These are phyloP conservation scores for Adela reaumurella DNA, from an alignment of 2,888 invertebrate species.

Conservation along the genomic window DNA sequence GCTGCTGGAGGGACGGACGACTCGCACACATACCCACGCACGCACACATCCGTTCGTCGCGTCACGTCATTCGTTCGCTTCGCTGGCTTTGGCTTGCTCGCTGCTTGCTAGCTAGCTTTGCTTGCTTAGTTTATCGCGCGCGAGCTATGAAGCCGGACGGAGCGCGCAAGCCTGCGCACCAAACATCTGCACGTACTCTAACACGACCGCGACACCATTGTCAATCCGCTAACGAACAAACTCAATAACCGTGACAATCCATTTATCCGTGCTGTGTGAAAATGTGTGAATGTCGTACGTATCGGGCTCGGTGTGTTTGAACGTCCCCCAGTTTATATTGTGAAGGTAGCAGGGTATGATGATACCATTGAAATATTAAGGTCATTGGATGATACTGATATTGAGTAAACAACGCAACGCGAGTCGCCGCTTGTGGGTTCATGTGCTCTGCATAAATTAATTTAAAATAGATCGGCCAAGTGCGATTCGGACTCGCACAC, in stretches of 20 bases:
- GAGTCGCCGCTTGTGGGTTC: no score
- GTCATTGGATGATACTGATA: no score
- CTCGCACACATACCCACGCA: neutral
- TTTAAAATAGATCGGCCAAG: no score
- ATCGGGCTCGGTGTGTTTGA: no score
- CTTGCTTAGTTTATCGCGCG: neutral
- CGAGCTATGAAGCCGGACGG: neutral
- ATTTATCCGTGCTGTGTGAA: slow-evolving; percentile 43
- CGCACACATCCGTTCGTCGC: neutral
- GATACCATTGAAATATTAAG: no score
- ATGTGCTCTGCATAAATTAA: no score
- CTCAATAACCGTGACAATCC: slow-evolving; percentile 30
- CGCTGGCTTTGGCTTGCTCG: neutral
- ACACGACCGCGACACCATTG: neutral
- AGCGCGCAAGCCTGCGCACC: neutral
- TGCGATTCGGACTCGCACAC: no score
- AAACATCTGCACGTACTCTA: neutral
- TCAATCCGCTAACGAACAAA: slow-evolving; percentile 17
- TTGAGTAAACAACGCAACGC: no score
- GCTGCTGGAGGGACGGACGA: neutral
- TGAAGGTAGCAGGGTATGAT: no score
- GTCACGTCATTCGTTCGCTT: no score
- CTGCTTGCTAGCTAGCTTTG: neutral
- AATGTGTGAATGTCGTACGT: slow-evolving; percentile 24
- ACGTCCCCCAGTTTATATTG: no score